A percentile compares a stretch with the other conserved stretches of the same genome.
Conservation (phyloP, 2,797 vertebrate species). For the Pogonophryne albipinna region DNA sequence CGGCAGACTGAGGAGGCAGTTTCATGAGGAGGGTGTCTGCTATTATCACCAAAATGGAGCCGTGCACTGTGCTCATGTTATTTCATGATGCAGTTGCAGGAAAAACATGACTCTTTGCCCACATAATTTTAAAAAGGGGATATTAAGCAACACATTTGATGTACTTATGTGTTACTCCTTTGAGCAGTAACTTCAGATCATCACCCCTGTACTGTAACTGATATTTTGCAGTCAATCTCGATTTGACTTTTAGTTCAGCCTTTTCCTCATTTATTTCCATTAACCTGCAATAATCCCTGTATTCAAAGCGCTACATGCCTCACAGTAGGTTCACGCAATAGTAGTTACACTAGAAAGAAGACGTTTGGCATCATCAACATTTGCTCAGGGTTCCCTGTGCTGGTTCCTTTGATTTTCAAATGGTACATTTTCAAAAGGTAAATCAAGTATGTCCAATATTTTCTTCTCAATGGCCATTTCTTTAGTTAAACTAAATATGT, state of each 20-base stretch:
- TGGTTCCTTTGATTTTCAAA: slow-evolving; percentile 18
- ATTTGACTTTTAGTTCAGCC: slow-evolving; percentile 6
- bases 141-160: background rate
- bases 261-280: slow-evolving; percentile 1
- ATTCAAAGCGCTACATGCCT: slow-evolving; percentile 14
- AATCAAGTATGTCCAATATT: slow-evolving; percentile 5
- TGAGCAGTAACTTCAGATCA: background rate
- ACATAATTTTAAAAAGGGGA: background rate
- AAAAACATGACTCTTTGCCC: background rate
- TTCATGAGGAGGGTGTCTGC: slow-evolving; percentile 24
- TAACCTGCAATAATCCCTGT: slow-evolving; percentile 5
- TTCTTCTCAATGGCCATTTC: slow-evolving; percentile 5
- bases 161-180: background rate
- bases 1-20: slow-evolving; percentile 33
- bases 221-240: background rate
- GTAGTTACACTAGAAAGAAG: slow-evolving; percentile 10
- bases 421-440: background rate
- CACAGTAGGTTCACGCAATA: slow-evolving; percentile 18
- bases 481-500: background rate
- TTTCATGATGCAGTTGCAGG: slow-evolving; percentile 5
- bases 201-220: background rate
- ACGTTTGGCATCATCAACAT: slow-evolving; percentile 16
- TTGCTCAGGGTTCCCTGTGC: background rate
- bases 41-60: slow-evolving; percentile 32
- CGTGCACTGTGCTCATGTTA: background rate